Conservation (phyloP, 2,113 vertebrate genomes). For the Pomatostomus ruficeps region DNA sequence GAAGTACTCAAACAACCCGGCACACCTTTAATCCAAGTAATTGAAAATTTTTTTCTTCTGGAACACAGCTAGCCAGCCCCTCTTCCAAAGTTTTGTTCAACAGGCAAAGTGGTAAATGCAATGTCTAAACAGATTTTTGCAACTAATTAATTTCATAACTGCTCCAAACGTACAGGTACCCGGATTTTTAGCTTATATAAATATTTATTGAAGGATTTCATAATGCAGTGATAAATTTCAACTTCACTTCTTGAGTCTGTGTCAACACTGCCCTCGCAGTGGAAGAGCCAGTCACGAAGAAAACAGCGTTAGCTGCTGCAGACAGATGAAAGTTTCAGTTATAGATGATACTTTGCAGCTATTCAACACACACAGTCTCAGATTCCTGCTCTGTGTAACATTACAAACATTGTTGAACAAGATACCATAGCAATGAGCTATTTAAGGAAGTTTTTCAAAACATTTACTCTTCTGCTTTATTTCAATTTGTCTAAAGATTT, state of each 20-base stretch:
- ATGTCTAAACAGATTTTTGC: neutral
- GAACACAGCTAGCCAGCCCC: neutral
- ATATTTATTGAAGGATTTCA: constrained; percentile 39
- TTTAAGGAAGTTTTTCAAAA: constrained; percentile 81
- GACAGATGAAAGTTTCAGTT: constrained; percentile 55
- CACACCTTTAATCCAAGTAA: neutral
- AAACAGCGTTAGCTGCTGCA: constrained; percentile 34
- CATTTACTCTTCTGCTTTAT: constrained; percentile 82
- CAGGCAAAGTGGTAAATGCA: neutral
- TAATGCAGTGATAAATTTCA: constrained; percentile 23
- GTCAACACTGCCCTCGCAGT: neutral
- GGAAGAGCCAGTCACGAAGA: neutral
- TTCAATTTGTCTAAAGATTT: constrained; percentile 80
- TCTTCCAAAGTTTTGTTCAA: neutral
- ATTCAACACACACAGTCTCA: constrained; percentile 40
- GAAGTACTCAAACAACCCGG: neutral
- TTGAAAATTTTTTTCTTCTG: neutral
- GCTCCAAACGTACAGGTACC: neutral
- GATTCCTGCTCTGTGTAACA: constrained; percentile 68
- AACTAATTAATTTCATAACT: neutral
- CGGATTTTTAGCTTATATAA: neutral
- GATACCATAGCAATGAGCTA: constrained; percentile 68
- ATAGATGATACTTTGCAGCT: constrained; percentile 7
- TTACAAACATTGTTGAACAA: constrained; percentile 72
- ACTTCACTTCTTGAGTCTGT: neutral